These are phyloP conservation scores for Adelphocoris suturalis DNA, from an alignment of 2,888 invertebrate genomes.

Conservation along the genomic window DNA sequence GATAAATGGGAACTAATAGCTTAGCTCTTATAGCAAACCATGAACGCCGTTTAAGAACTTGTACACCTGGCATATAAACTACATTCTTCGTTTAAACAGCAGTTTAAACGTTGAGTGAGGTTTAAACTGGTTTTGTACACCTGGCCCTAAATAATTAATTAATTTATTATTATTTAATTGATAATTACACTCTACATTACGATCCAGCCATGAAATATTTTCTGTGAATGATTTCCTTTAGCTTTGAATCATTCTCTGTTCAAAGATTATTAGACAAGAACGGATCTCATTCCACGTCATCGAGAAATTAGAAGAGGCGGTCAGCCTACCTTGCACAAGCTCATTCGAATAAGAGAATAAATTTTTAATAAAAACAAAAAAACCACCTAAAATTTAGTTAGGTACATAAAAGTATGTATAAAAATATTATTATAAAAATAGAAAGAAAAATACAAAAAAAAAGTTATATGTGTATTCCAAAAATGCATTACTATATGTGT, in stretches of 20 bases:
- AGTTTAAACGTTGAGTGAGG: no score
- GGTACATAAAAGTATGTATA: background rate
- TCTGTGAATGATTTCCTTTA: no score
- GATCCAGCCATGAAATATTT: background rate
- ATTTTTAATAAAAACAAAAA: constrained; percentile 16
- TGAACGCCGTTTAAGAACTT: no score
- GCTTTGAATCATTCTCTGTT: background rate
- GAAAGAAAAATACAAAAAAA: constrained; percentile 32
- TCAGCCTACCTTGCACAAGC: constrained; percentile 20
- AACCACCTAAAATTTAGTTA: constrained; percentile 5
- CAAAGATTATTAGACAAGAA: background rate
- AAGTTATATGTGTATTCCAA: constrained; percentile 16
- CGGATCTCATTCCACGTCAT: background rate
- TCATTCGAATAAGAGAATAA: background rate
- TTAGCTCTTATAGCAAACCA: no score
- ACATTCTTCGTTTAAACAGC: no score
- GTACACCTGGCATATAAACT: no score
- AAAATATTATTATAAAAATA: background rate
- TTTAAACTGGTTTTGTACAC: no score
- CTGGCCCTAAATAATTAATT: no score
- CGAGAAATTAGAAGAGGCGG: background rate
- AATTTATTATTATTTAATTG: no score
- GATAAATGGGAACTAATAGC: no score
- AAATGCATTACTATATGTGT: constrained; percentile 48
- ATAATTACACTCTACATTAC: no score